phyloP scores from a whole-genome alignment of 2,797 vertebrate genomes.

The Harpagifer antarcticus region DNA sequence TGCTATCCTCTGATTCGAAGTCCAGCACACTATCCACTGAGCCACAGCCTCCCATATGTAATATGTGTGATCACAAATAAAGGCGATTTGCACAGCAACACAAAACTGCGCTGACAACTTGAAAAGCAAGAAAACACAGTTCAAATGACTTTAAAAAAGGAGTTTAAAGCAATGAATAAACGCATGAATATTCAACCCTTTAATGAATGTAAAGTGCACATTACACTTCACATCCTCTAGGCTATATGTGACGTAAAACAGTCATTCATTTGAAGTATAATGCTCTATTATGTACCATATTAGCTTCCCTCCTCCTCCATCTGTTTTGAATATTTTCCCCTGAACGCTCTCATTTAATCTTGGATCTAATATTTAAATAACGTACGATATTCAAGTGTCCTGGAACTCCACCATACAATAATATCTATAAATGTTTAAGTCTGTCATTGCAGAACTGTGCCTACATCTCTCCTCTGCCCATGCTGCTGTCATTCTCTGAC shows the following conservation, averaged over 20 bases:
- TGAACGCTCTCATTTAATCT: no score
- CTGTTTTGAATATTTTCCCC: not conserved
- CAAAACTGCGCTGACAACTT: not conserved
- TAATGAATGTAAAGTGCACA: not conserved
- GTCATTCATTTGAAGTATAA: constrained; percentile 7
- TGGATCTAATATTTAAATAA: no score
- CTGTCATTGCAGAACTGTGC: constrained; percentile 28
- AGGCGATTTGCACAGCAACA: not conserved
- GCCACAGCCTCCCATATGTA: not conserved
- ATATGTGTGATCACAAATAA: not conserved
- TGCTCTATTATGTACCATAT: not conserved
- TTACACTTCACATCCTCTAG: not conserved
- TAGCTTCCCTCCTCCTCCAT: not conserved
- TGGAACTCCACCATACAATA: constrained; percentile 18
- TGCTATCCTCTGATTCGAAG: no score
- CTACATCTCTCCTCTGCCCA: constrained; percentile 19
- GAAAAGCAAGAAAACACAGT: not conserved
- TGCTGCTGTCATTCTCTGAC: constrained; percentile 30
- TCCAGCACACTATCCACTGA: no score
- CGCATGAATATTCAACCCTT: not conserved
- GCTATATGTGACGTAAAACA: not conserved
- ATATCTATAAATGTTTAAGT: constrained; percentile 28
- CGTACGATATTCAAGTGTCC: no score
- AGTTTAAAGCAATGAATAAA: not conserved
- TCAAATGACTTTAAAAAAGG: not conserved